Base-by-base conservation (phyloP, 2,888 invertebrate genomes). In the Ctenicera cuprea region DNA sequence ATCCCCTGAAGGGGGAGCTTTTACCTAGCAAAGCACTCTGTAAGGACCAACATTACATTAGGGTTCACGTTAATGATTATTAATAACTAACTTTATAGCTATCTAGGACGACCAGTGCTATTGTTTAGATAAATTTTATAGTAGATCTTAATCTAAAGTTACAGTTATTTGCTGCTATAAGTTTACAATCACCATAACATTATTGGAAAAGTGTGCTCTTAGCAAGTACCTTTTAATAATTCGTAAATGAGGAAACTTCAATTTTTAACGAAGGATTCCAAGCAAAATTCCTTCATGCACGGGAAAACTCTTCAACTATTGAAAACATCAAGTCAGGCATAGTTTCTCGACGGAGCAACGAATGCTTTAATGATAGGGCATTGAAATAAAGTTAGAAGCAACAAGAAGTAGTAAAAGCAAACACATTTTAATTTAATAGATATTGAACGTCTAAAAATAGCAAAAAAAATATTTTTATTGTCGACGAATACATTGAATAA, bases 1-100 rank as follows among this genome's bases (percentile, higher is more conserved):
- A 76, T 76, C 76, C 43, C 75, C 41, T 63, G 41, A 62, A n/a
- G 63, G 65, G 65, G 30, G 73, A 71, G 59, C 73, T 61, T 72
- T 72, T 77, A 71, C 62, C 70, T 65, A 72, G 20, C 62, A 67
- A 73, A 73, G 52, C 41, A 66, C 61, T 73, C 57, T 26, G 66
- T 59, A 48, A 68, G 38, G 73, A 63, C 63, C 63, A 50, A 14
- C 14, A 54, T 61, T 57, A 61, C 63, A 63, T 73, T 73, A 73
- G 22, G 20, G 62, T 22, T 48, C 63, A 52, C 30, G 52, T 43
- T 52, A 73, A 67, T 57, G 54, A 62, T 73, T 73, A 67, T 63
- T 54, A 73, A 61, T 62, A 67, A 50, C 54, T 62, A 63, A 62
- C 7, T 62, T 69, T 52, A 67, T 18, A 48, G 48, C 20, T 48